Evolutionary conservation across 2,888 invertebrate genomes (phyloP), one percentile per base, ranked within the genome.

Genomic region (Steinernema hermaphroditum): DNA sequence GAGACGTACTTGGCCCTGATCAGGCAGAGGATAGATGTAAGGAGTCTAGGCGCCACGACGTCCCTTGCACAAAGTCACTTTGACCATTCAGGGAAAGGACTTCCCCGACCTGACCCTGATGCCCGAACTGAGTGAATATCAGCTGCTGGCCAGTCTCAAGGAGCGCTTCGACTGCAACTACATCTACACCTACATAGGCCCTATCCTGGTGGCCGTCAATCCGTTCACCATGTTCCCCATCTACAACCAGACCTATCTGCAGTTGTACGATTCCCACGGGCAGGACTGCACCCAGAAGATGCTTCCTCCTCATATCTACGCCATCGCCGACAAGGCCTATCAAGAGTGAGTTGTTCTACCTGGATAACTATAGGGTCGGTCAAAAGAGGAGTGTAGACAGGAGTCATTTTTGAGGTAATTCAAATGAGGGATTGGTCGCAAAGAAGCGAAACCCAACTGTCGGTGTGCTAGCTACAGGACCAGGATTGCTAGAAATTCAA

Each of bases 221-320:
- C 90, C 90, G 12, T 94, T 94, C 88, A 89, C 90, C 89, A 95
- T 95, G 88, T 94, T 94, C 88, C 95, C 96, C 27, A 96, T 96
- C 82, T 96, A 96, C 90, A 96, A 96, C 89, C 96, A 96, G 68
- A 96, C 95, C 89, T 95, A 94, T 89, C 95, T 95, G 80, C 93
- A 94, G 88, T 89, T 95, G 82, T 96, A 96, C 54, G 54, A 54
- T 16, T 54, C 54, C 2, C 54, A 54, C 89, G 89, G 88, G 73
- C 95, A 96, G 89, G 94, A 94, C 89, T 91, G 94, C 87, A 90
- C 94, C 82, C 90, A 94, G 82, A 93, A 94, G 34, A 94, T 94
- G 86, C 90, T 95, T 81, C 95, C 96, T 46, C 96, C 96, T 57
- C 96, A 96, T 87, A 94, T 96, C 86, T 96, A 96, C 89, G 96